Percentiles rank a stretch among this genome's conserved stretches.
phyloP scores from a whole-genome alignment of 2,888 invertebrate genomes.

The Pristionchus fissidentatus region DNA sequence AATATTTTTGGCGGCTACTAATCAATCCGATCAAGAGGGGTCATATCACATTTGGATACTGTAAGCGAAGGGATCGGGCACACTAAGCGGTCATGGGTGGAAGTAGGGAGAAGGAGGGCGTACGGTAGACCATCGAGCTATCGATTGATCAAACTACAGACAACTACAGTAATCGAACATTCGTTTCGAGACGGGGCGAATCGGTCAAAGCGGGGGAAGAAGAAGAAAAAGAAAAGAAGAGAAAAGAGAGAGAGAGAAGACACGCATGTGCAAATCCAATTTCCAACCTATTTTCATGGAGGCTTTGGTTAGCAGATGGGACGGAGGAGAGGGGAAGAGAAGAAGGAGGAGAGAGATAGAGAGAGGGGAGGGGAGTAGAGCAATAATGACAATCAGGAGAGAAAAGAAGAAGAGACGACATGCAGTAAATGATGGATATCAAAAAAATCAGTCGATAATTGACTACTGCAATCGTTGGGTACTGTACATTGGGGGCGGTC shows the following conservation, averaged over 20 bases:
- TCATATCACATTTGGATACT: not conserved
- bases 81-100: slow-evolving; percentile 30
- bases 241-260: not conserved
- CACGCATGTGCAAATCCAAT: slow-evolving; percentile 20
- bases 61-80: not conserved
- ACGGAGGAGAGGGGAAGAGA: slow-evolving; percentile 26
- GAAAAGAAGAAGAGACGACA: not conserved
- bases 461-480: not conserved
- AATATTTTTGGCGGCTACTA: not conserved
- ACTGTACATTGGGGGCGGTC: slow-evolving; percentile 21
- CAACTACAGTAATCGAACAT: too few species aligned
- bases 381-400: slow-evolving; percentile 5
- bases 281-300: slow-evolving; percentile 26
- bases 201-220: not conserved
- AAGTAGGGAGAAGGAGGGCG: not conserved
- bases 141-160: not conserved
- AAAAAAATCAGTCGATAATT: not conserved
- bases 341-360: slow-evolving; percentile 4
- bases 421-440: not conserved
- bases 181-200: not conserved
- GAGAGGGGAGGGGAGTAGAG: not conserved
- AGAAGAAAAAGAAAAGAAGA: not conserved
- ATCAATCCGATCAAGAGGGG: not conserved
- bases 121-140: not conserved
- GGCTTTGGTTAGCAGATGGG: not conserved